Evolutionary conservation across 2,113 vertebrate genomes (phyloP).

Genomic region (Pelmatolapia mariae): DNA sequence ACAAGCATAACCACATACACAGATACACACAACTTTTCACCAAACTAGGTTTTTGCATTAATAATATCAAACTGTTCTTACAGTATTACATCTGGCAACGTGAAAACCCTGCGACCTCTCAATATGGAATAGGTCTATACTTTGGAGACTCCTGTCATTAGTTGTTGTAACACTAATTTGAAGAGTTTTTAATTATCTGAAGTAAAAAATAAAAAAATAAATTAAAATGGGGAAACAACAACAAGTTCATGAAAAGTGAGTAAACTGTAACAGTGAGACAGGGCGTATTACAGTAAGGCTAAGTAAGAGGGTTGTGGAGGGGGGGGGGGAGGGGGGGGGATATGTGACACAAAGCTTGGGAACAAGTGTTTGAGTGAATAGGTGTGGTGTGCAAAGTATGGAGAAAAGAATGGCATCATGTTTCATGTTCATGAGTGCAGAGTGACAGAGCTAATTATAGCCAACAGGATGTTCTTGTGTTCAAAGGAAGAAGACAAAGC

Average conservation of each 20-base stretch:
- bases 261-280: background rate
- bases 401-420: constrained; percentile 14
- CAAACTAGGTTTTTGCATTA: background rate
- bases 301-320: background rate
- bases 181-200: constrained; percentile 1
- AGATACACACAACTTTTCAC: background rate
- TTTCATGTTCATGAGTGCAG: constrained; percentile 24
- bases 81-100: constrained; percentile 22
- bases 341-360: constrained; percentile 2
- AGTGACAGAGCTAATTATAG: constrained; percentile 66
- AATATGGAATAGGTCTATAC: constrained; percentile 9
- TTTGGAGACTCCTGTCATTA: constrained; percentile 18
- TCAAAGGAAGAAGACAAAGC: constrained; percentile 44
- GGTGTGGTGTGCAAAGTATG: background rate
- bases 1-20: background rate
- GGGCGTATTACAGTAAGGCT: background rate
- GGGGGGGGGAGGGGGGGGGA: background rate
- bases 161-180: background rate
- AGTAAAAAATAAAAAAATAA: background rate
- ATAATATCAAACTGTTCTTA: background rate
- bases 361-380: background rate
- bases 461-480: constrained; percentile 45
- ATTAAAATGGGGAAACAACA: background rate
- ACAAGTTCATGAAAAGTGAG: background rate
- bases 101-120: background rate